Base-by-base conservation (phyloP, 1,140 invertebrate genomes). In the Maconellicoccus hirsutus region DNA sequence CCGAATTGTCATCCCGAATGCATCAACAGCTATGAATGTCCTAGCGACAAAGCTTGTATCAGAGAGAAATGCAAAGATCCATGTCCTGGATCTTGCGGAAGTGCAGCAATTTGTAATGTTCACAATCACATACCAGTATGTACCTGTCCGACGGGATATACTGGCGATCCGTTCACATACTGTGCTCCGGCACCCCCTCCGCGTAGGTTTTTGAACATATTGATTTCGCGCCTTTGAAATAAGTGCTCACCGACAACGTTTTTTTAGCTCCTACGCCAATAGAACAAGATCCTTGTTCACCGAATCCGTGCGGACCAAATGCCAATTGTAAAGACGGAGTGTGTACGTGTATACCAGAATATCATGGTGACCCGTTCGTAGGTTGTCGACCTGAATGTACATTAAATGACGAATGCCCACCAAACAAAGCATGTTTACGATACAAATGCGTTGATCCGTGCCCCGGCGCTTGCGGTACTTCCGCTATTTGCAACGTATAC, bases 381-480 rank as follows among this genome's bases (percentile, higher is more conserved):
- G 89, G 86, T 73, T 92, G 89, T 76, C 82, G 87, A 77, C 88
- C 90, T 12, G 89, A 92, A 78, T 92, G 90, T 79, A 83, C 84
- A n/a, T 82, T 83, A 39, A 85, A 85, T 78, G 84, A 85, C 21
- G 90, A 93, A 76, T 93, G 91, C 77, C 79, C 86, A 21, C 84
- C 83, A 75, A 86, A 86, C 75, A 81, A 86, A 76, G 88, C 90
- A 29, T 94, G 91, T 77, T 83, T 87, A 61, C 86, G 89, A 75
- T 86, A 90, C 75, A 86, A 86, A 77, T 94, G 91, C 79, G 83
- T 85, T 71, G 87, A 93, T 79, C 91, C 91, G 70, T 94, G 91
- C 77, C 79, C 84, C 25, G 89, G 88, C 70, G 83, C 86, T 22
- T 94, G 92, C 78, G 91, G 90, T 71, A 77, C 86, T 70, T 82